phyloP scores from a whole-genome alignment of 2,797 vertebrate genomes.

The Chelon auratus region DNA sequence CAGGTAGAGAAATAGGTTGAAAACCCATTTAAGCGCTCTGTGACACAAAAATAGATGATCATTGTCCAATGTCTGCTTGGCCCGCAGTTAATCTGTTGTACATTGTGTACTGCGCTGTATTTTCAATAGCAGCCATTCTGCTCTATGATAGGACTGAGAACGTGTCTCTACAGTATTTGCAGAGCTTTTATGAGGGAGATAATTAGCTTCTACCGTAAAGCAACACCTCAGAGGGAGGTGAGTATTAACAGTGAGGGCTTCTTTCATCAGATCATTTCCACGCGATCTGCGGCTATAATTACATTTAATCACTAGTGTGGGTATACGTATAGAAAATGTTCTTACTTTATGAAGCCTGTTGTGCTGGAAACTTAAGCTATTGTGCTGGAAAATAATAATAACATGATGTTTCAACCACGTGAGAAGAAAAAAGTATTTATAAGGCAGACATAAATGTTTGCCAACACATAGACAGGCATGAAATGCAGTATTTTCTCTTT shows the following conservation, averaged over 20 bases:
- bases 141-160: constrained; percentile 29
- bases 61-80: constrained; percentile 69
- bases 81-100: constrained; percentile 63
- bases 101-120: constrained; percentile 50
- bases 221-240: constrained; percentile 10
- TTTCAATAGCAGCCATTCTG: constrained; percentile 51
- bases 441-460: background rate
- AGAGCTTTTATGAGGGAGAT: constrained; percentile 40
- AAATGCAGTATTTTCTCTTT: too few species aligned
- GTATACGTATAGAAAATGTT: background rate
- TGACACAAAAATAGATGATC: constrained; percentile 78
- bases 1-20: constrained; percentile 69
- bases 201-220: constrained; percentile 52
- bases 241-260: constrained; percentile 24
- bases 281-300: constrained; percentile 16
- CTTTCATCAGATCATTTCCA: constrained; percentile 5
- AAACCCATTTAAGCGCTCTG: constrained; percentile 76
- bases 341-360: background rate
- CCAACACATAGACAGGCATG: background rate
- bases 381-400: background rate
- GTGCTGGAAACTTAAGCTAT: background rate
- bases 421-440: background rate
- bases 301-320: constrained; percentile 15
- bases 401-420: background rate
- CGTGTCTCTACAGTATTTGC: constrained; percentile 30